These are phyloP conservation scores for Lycorma delicatula DNA, from an alignment of 1,140 invertebrate genomes.

Conservation along the genomic window DNA sequence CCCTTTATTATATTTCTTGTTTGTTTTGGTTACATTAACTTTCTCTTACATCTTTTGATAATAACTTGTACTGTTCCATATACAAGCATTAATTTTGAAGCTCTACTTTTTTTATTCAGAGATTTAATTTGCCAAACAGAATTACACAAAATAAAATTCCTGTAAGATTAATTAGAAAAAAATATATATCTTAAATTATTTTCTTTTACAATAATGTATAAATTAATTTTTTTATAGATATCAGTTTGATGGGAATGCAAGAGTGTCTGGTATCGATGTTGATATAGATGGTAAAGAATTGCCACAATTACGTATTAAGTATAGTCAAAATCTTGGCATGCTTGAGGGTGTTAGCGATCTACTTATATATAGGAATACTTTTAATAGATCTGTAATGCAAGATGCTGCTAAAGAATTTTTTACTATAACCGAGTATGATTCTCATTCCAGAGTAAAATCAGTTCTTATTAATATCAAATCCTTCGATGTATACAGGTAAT, in stretches of 20 bases:
- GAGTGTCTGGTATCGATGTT: slow-evolving; percentile 76
- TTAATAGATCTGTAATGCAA: slow-evolving; percentile 80
- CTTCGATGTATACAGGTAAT: slow-evolving; percentile 61
- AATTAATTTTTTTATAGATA: slow-evolving; percentile 46
- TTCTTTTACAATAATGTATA: slow-evolving; percentile 1
- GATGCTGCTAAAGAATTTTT: slow-evolving; percentile 81
- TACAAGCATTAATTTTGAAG: too few species aligned
- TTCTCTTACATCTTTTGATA: too few species aligned
- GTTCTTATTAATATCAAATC: slow-evolving; percentile 77
- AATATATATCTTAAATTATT: too few species aligned
- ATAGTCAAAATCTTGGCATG: slow-evolving; percentile 77
- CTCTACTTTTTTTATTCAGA: too few species aligned
- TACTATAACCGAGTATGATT: slow-evolving; percentile 74
- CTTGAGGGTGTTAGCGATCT: slow-evolving; percentile 78
- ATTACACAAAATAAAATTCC: too few species aligned
- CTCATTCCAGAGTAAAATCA: slow-evolving; percentile 69
- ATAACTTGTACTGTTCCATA: too few species aligned
- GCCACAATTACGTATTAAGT: slow-evolving; percentile 63
- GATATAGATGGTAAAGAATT: slow-evolving; percentile 76
- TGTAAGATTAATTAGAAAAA: too few species aligned
- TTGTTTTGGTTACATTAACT: too few species aligned
- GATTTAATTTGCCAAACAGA: too few species aligned
- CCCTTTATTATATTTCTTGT: too few species aligned
- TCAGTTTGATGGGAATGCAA: slow-evolving; percentile 80
- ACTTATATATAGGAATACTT: slow-evolving; percentile 71